A percentile compares a stretch with the other conserved stretches of the same genome.
phyloP scores from a whole-genome alignment of 2,888 invertebrate species.

The Odontomyia ornata region DNA sequence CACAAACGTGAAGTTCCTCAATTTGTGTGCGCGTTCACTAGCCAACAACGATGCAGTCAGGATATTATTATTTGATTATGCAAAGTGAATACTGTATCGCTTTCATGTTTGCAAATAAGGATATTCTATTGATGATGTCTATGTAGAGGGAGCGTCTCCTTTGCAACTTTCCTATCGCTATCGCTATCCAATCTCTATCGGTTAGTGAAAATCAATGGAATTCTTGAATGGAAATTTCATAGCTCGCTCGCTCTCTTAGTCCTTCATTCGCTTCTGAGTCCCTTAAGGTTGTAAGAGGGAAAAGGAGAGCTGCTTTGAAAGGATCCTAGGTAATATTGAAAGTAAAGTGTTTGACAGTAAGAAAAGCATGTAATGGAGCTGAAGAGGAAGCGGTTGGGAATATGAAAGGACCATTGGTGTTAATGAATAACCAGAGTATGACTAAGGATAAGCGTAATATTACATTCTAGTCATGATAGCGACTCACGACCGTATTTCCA shows the following conservation, averaged over 20 bases:
- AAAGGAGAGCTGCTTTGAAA: neutral
- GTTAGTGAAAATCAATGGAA: slow-evolving; percentile 19
- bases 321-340: neutral
- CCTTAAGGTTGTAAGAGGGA: no score
- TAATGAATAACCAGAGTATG: slow-evolving; percentile 38
- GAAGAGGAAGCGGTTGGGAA: neutral
- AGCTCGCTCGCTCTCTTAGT: no score
- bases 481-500: slow-evolving; percentile 2
- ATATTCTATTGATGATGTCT: slow-evolving; percentile 19
- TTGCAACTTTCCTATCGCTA: neutral
- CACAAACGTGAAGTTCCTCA: no score
- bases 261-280: no score
- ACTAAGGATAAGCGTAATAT: slow-evolving; percentile 32
- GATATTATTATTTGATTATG: slow-evolving; percentile 26
- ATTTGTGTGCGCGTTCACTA: no score
- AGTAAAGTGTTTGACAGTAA: neutral
- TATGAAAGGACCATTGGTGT: slow-evolving; percentile 18
- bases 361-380: neutral
- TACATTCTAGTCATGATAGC: slow-evolving; percentile 35
- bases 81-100: slow-evolving; percentile 33
- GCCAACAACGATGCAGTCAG: neutral
- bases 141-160: neutral
- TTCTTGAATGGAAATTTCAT: neutral
- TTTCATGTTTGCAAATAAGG: slow-evolving; percentile 34
- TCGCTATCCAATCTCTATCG: neutral